Conservation (phyloP, 2,113 vertebrate species). For the Chloropsis cyanopogon region DNA sequence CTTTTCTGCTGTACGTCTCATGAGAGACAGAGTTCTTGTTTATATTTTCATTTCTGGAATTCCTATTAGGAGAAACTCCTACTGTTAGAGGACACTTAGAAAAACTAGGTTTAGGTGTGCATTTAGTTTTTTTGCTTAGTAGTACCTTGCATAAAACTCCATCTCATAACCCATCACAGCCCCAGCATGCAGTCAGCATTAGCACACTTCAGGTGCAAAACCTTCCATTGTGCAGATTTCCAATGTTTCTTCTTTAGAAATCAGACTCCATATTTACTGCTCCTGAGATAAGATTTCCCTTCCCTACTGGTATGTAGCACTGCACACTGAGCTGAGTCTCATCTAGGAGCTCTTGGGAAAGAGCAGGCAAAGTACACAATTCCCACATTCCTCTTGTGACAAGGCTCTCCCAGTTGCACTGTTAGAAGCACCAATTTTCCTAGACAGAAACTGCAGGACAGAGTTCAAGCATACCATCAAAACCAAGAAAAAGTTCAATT, state of each 20-base stretch:
- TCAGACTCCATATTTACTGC: neutral
- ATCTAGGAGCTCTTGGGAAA: neutral
- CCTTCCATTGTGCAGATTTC: neutral
- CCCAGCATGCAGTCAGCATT: neutral
- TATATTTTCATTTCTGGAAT: neutral
- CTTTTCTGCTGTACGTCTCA: neutral
- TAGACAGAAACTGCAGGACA: neutral
- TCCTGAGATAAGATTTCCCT: neutral
- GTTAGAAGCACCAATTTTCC: neutral
- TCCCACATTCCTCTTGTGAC: neutral
- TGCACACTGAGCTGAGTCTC: neutral
- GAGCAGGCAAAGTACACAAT: neutral
- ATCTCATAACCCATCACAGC: neutral
- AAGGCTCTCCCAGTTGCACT: neutral
- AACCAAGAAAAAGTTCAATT: neutral
- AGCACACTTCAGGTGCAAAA: neutral
- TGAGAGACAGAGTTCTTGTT: neutral
- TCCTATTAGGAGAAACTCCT: neutral
- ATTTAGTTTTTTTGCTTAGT: neutral
- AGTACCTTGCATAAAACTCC: neutral
- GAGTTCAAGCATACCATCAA: neutral
- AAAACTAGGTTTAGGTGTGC: neutral
- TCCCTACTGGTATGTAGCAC: neutral
- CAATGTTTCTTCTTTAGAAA: neutral
- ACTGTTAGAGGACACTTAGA: neutral